phyloP scores from a whole-genome alignment of 92 coral and sea anemone genomes.

The Anthopleura xanthogrammica region DNA sequence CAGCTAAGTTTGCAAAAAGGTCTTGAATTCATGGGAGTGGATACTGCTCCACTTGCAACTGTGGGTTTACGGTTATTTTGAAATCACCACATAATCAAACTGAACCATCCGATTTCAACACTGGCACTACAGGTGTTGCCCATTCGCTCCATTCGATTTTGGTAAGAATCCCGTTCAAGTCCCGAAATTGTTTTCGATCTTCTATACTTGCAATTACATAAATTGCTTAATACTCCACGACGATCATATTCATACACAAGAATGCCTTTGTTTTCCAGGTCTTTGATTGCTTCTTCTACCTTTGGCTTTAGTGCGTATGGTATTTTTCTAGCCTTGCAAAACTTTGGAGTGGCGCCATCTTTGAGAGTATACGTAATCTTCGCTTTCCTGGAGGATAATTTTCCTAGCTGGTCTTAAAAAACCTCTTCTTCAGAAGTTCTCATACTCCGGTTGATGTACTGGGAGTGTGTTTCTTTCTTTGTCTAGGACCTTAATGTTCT shows the following conservation, averaged over 20 bases:
- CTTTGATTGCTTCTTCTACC: neutral
- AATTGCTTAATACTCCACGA: too few relatives aligned
- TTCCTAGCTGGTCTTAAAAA: neutral
- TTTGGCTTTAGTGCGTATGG: neutral
- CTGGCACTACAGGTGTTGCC: conserved; percentile 45
- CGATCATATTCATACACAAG: too few relatives aligned
- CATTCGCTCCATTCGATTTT: conserved; percentile 49
- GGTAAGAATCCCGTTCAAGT: conserved; percentile 31
- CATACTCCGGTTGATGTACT: neutral
- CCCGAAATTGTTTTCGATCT: too few relatives aligned
- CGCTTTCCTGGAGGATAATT: neutral
- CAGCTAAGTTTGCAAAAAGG: conserved; percentile 54
- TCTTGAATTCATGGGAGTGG: conserved; percentile 52
- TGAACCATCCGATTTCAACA: conserved; percentile 37
- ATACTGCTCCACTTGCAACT: conserved; percentile 48
- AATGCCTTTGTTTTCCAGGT: conserved; percentile 32
- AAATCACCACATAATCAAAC: conserved; percentile 56
- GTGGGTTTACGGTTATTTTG: conserved; percentile 49
- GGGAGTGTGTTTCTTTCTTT: neutral
- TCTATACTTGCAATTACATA: too few relatives aligned
- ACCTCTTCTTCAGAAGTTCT: neutral
- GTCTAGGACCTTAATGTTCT: neutral
- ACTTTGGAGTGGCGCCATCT: neutral
- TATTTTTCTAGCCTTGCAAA: neutral
- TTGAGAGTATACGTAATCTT: neutral